Conservation (phyloP, 2,888 invertebrate species). For the Vesta saturnalis region DNA sequence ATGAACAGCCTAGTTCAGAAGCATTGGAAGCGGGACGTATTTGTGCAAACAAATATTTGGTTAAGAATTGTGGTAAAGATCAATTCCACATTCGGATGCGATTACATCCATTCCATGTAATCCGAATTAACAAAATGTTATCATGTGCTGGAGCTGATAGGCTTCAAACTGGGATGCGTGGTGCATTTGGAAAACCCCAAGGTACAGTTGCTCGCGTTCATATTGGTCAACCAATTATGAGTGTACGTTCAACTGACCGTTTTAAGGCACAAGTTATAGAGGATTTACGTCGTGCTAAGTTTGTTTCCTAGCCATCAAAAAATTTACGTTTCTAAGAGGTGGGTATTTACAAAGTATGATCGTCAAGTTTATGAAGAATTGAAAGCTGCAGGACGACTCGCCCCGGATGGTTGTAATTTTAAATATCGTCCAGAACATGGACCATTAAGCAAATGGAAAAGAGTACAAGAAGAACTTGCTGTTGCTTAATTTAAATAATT, state of each 20-base stretch:
- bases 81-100: conserved; percentile 99
- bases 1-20: conserved; percentile 99
- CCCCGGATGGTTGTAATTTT: conserved; percentile 94
- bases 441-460: conserved; percentile 91
- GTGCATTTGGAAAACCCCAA: conserved; percentile 99
- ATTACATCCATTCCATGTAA: conserved; percentile 99
- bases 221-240: conserved; percentile 99
- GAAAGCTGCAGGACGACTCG: conserved; percentile 83
- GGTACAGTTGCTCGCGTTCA: conserved; percentile 99
- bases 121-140: conserved; percentile 99
- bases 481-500: conserved; percentile 55
- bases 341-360: conserved; percentile 99
- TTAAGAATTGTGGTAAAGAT: conserved; percentile 99
- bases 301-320: conserved; percentile 99
- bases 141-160: conserved; percentile 99
- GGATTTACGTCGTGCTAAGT: conserved; percentile 98
- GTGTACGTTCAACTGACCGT: conserved; percentile 94
- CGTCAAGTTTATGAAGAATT: conserved; percentile 88
- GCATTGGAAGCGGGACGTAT: conserved; percentile 99
- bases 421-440: conserved; percentile 96
- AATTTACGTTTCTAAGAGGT: conserved; percentile 98
- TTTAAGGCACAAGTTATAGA: conserved; percentile 95
- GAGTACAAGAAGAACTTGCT: conserved; percentile 74
- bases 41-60: conserved; percentile 98
- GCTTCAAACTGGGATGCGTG: conserved; percentile 99